A percentile compares a stretch with the other conserved stretches of the same genome.
Evolutionary conservation across 2,113 vertebrate genomes (phyloP).

Genomic region (Notiomystis cincta): DNA sequence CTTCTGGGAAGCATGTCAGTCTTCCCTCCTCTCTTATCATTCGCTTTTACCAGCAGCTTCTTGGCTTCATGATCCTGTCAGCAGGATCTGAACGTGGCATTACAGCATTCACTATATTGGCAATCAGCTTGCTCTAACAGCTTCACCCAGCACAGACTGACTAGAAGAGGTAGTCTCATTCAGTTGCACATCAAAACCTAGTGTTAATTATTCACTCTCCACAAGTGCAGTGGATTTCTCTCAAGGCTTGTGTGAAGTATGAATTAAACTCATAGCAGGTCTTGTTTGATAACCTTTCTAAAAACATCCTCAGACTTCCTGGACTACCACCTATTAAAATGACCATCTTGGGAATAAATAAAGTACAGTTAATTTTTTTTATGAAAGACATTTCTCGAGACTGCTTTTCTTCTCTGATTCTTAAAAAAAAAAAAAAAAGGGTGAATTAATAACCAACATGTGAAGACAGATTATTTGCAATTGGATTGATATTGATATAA

Average conservation of each 20-base stretch:
- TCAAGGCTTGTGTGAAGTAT: background rate
- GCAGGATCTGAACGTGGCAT: background rate
- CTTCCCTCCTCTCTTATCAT: background rate
- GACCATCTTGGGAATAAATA: background rate
- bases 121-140: background rate
- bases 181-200: background rate
- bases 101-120: background rate
- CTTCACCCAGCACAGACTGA: background rate
- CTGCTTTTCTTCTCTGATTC: background rate
- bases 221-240: background rate
- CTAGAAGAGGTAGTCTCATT: background rate
- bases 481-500: slow-evolving; percentile 7
- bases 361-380: background rate
- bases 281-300: background rate
- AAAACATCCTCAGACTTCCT: background rate
- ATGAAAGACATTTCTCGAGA: background rate
- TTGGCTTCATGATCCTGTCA: background rate
- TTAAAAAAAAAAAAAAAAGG: background rate
- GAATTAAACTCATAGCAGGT: background rate
- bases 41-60: background rate
- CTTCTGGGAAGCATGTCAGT: background rate
- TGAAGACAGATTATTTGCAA: slow-evolving; percentile 11
- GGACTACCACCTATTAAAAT: background rate
- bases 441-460: background rate
- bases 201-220: background rate